phyloP scores from a whole-genome alignment of 2,797 vertebrate species.

The Microctenopoma stevenorrisi region DNA sequence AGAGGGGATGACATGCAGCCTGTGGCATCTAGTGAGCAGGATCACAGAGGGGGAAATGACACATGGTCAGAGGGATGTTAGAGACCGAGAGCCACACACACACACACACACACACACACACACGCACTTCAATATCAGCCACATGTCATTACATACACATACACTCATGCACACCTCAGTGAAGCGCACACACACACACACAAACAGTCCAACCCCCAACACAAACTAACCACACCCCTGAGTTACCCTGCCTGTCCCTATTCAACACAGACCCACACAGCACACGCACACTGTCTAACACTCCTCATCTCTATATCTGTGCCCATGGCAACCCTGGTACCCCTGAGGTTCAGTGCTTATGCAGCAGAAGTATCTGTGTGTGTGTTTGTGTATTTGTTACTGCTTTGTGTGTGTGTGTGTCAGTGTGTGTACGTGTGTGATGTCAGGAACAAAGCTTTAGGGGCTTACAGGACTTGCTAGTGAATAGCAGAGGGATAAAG shows the following conservation, averaged over 20 bases:
- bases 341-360: slow-evolving; percentile 84
- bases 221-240: slow-evolving; percentile 63
- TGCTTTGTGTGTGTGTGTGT: slow-evolving; percentile 44
- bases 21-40: slow-evolving; percentile 76
- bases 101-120: slow-evolving; percentile 15
- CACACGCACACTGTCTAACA: slow-evolving; percentile 24
- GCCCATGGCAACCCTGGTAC: slow-evolving; percentile 51
- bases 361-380: slow-evolving; percentile 82
- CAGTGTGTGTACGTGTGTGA: slow-evolving; percentile 61
- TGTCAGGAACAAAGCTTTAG: slow-evolving; percentile 82
- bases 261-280: slow-evolving; percentile 7
- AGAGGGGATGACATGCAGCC: slow-evolving; percentile 79
- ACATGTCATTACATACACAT: slow-evolving; percentile 34
- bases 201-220: slow-evolving; percentile 33
- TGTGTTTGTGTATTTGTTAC: slow-evolving; percentile 43
- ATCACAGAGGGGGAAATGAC: slow-evolving; percentile 73
- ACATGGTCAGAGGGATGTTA: slow-evolving; percentile 60
- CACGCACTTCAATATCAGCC: slow-evolving; percentile 9
- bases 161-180: slow-evolving; percentile 40
- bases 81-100: slow-evolving; percentile 45
- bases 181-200: slow-evolving; percentile 63
- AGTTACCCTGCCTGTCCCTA: slow-evolving; percentile 44
- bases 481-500: slow-evolving; percentile 83
- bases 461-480: slow-evolving; percentile 77
- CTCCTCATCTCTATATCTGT: slow-evolving; percentile 44